A percentile compares a stretch with the other conserved stretches of the same genome.
These are phyloP conservation scores for Lasioglossum morio DNA, from an alignment of 2,888 invertebrate species.

Conservation along the genomic window DNA sequence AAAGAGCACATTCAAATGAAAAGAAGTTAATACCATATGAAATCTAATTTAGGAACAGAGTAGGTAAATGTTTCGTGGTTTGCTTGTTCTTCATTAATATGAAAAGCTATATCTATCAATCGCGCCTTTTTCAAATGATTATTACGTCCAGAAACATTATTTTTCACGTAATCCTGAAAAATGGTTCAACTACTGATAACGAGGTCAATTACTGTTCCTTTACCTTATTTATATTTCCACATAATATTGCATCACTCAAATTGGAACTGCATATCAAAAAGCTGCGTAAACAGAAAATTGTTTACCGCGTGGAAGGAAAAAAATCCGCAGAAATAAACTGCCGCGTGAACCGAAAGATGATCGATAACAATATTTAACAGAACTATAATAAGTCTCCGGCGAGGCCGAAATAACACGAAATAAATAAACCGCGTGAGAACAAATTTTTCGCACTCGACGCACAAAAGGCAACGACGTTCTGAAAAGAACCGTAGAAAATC, in stretches of 20 bases:
- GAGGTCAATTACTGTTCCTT: too few relatives aligned
- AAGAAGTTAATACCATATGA: too few relatives aligned
- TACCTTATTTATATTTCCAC: neutral
- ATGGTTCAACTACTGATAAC: too few relatives aligned
- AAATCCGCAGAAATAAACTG: too few relatives aligned
- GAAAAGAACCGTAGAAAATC: constrained; percentile 13
- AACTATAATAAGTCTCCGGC: neutral
- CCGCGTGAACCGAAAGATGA: neutral
- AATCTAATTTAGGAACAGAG: too few relatives aligned
- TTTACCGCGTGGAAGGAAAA: neutral
- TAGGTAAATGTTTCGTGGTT: too few relatives aligned
- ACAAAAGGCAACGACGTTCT: constrained; percentile 14
- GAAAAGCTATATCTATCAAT: too few relatives aligned
- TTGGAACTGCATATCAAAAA: neutral
- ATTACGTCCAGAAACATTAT: too few relatives aligned
- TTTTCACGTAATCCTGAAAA: too few relatives aligned
- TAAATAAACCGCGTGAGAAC: neutral
- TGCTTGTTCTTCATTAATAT: too few relatives aligned
- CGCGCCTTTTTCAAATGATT: too few relatives aligned
- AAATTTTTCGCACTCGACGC: neutral
- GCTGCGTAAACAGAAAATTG: neutral
- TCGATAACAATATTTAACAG: neutral
- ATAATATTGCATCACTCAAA: neutral
- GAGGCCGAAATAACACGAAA: neutral
- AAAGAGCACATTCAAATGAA: too few relatives aligned